A percentile compares a stretch with the other conserved stretches of the same genome.
Evolutionary conservation across 2,797 vertebrate species (phyloP).

Genomic region (Pseudopleuronectes americanus): DNA sequence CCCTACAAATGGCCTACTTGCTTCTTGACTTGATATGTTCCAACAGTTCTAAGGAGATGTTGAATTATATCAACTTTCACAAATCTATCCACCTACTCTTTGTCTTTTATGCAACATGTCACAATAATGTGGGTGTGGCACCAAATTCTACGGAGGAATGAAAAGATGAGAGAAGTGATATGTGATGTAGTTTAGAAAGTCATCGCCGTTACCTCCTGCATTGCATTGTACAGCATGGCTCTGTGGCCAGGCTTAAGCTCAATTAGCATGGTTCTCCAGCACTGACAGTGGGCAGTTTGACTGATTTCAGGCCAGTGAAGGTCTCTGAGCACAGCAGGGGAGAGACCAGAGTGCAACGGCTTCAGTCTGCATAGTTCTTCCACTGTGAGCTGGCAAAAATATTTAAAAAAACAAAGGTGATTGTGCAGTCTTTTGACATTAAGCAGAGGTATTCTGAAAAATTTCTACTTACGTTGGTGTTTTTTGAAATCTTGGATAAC

Average conservation of each 20-base stretch:
- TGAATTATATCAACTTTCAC: neutral
- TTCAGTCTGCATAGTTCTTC: slow-evolving; percentile 85
- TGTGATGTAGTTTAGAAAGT: slow-evolving; percentile 19
- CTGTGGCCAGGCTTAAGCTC: slow-evolving; percentile 85
- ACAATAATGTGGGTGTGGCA: neutral
- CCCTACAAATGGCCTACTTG: no score
- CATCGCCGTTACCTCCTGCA: slow-evolving; percentile 80
- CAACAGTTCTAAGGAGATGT: neutral
- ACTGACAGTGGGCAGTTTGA: slow-evolving; percentile 78
- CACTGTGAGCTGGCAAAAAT: slow-evolving; percentile 77
- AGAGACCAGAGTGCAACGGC: slow-evolving; percentile 84
- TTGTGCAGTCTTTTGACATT: slow-evolving; percentile 18
- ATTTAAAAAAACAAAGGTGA: slow-evolving; percentile 37
- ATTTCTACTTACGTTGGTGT: slow-evolving; percentile 84
- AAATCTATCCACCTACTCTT: neutral
- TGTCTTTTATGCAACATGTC: neutral
- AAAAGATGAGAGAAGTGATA: slow-evolving; percentile 26
- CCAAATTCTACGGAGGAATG: slow-evolving; percentile 12
- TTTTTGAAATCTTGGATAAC: slow-evolving; percentile 82
- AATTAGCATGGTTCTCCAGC: slow-evolving; percentile 83
- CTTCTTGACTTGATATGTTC: neutral
- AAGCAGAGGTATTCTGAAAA: slow-evolving; percentile 22
- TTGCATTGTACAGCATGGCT: slow-evolving; percentile 82
- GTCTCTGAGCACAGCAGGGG: slow-evolving; percentile 81
- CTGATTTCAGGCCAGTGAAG: slow-evolving; percentile 75